Conservation (phyloP, 2,888 invertebrate genomes). For the Pachymerium ferrugineum region DNA sequence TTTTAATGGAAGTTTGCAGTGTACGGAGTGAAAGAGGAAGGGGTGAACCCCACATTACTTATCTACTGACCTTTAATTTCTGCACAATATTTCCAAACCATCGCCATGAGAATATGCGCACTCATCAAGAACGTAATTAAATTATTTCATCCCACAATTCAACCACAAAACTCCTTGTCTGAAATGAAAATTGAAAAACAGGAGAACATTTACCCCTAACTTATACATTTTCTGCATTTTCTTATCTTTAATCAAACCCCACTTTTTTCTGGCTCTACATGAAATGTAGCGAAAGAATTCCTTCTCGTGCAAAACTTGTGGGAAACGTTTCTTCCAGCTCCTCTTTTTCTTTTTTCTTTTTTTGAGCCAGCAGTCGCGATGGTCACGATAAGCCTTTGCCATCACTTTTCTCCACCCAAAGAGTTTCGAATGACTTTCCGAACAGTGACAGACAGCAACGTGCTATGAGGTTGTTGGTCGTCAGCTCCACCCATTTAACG, state of each 20-base stretch:
- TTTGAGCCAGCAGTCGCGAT: conserved; percentile 11
- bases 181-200: too few species aligned
- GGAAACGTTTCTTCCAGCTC: conserved; percentile 2
- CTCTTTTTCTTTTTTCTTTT: neutral
- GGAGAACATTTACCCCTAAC: neutral
- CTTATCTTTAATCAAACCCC: conserved; percentile 11
- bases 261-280: neutral
- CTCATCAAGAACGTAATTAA: neutral
- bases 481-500: conserved; percentile 12
- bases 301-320: conserved; percentile 3
- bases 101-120: neutral
- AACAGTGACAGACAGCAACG: conserved; percentile 13
- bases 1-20: too few species aligned
- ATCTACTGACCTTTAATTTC: neutral
- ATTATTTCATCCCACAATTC: neutral
- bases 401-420: conserved; percentile 19
- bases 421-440: conserved; percentile 12
- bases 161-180: too few species aligned
- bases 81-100: neutral
- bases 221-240: conserved; percentile 2
- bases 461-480: too few species aligned
- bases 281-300: neutral
- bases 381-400: neutral
- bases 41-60: neutral
- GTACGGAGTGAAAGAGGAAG: neutral